phyloP scores from a whole-genome alignment of 2,797 vertebrate genomes.

The Pipistrellus pipistrellus region DNA sequence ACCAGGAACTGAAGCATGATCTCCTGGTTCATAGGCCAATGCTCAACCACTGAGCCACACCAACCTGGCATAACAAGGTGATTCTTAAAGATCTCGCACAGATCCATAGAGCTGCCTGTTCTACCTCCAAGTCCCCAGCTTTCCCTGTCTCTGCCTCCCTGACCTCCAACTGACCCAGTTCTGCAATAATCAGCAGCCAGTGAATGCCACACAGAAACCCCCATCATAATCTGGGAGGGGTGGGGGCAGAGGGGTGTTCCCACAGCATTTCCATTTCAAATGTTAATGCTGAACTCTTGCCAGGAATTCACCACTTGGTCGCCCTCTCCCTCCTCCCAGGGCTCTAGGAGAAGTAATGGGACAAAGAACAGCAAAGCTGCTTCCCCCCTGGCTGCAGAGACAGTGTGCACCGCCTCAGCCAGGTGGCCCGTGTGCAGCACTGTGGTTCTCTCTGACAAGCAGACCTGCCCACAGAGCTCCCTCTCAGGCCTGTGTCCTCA shows the following conservation, averaged over 20 bases:
- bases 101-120: not conserved
- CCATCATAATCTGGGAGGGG: not conserved
- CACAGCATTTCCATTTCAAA: not conserved
- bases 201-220: not conserved
- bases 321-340: not conserved
- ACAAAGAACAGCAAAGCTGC: not conserved
- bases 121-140: not conserved
- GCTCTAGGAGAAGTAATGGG: not conserved
- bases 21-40: too few relatives aligned
- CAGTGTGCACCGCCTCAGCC: too few relatives aligned
- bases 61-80: too few relatives aligned
- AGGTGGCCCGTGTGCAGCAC: accelerated
- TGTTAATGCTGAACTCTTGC: not conserved
- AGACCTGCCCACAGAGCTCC: too few relatives aligned
- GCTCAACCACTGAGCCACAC: too few relatives aligned
- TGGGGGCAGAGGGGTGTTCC: not conserved
- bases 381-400: not conserved
- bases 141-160: not conserved
- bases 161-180: constrained; percentile 53
- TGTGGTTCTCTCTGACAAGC: not conserved
- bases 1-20: too few relatives aligned
- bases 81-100: not conserved
- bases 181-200: constrained; percentile 21
- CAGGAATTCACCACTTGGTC: not conserved
- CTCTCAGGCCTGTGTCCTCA: not conserved